Evolutionary conservation across 30 jellyfish, hydroid and myxozoan species (phyloP).

Genomic region (Hydractinia symbiolongicarpus): DNA sequence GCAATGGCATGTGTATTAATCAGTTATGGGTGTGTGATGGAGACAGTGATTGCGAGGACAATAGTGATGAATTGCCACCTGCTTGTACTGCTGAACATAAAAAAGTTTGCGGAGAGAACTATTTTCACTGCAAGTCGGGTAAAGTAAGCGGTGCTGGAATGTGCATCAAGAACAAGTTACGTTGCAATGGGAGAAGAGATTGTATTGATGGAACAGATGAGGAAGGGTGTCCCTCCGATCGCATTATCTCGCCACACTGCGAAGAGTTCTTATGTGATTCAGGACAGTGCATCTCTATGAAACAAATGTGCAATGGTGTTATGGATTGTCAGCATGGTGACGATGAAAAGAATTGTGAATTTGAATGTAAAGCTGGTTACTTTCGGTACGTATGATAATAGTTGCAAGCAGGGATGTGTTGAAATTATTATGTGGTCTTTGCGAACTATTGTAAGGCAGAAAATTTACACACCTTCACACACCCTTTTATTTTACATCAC

Average conservation of each 20-base stretch:
- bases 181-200: constrained; percentile 62
- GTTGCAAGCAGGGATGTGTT: neutral
- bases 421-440: neutral
- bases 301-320: constrained; percentile 34
- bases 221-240: constrained; percentile 46
- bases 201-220: constrained; percentile 80
- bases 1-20: constrained; percentile 39
- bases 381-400: neutral
- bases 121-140: constrained; percentile 48
- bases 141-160: constrained; percentile 28
- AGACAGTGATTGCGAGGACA: constrained; percentile 62
- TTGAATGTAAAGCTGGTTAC: neutral
- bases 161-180: constrained; percentile 36
- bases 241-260: constrained; percentile 1
- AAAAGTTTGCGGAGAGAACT: constrained; percentile 29
- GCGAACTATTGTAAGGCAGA: too few relatives aligned
- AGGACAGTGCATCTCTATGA: constrained; percentile 46
- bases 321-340: constrained; percentile 57
- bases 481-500: too few relatives aligned
- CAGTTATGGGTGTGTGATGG: constrained; percentile 66
- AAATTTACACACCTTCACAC: too few relatives aligned
- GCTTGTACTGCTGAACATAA: constrained; percentile 26
- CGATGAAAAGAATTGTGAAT: constrained; percentile 51
- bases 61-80: constrained; percentile 56
- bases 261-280: constrained; percentile 35